Evolutionary conservation across 2,797 vertebrate genomes (phyloP).

Genomic region (Squalus acanthias): DNA sequence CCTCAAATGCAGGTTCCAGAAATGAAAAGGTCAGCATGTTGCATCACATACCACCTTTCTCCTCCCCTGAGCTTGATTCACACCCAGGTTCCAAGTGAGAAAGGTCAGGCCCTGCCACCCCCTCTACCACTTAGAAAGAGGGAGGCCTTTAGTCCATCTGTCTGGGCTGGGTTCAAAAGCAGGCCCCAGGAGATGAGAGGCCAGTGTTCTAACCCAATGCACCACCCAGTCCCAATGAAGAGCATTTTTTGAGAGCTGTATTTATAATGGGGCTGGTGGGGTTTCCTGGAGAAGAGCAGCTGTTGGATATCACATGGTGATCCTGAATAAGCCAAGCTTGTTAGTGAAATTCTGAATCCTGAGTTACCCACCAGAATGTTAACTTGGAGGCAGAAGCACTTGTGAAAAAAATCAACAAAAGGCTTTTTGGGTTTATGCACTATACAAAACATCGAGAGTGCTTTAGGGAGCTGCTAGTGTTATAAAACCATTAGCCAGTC

Average conservation of each 20-base stretch:
- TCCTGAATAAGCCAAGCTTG: not conserved
- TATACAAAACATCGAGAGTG: not conserved
- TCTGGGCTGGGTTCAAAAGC: not conserved
- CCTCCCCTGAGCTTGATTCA: not conserved
- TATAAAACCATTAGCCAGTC: not conserved
- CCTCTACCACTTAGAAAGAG: not conserved
- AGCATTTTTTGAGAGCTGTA: not conserved
- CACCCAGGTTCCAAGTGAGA: not conserved
- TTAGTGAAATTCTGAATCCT: not conserved
- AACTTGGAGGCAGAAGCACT: not conserved
- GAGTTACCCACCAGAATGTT: not conserved
- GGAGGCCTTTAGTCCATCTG: not conserved
- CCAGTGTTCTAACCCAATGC: not conserved
- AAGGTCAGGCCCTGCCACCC: not conserved
- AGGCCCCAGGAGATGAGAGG: not conserved
- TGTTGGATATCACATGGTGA: not conserved
- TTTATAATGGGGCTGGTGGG: not conserved
- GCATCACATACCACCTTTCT: not conserved
- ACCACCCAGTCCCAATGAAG: not conserved
- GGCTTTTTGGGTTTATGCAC: not conserved
- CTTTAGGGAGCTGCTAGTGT: not conserved
- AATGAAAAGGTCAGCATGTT: not conserved
- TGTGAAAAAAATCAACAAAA: not conserved
- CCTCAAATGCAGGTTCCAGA: not conserved
- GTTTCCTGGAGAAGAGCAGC: conserved; percentile 6